Evolutionary conservation across 1,140 invertebrate genomes (phyloP), one percentile per base, ranked within the genome.

Genomic region (Drosophila parabipectinata): DNA sequence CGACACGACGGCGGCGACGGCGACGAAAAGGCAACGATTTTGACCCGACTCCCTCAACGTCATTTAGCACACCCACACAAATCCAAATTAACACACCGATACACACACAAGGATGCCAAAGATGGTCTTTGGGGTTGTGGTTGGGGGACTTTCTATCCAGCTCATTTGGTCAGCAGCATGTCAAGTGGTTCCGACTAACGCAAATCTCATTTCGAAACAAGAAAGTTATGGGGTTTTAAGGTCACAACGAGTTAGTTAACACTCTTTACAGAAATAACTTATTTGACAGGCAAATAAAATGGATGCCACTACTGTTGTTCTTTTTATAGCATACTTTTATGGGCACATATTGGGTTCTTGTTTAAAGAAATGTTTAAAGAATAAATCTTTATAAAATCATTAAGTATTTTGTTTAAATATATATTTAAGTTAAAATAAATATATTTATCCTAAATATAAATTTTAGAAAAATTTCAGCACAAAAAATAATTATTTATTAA

Each of bases 181-280:
- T 87, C 78, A 87, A 87, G 77, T 85, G 73, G 52, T 51, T 69
- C 58, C 69, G 59, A 64, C 69, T 60, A 77, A 72, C 63, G 79
- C 59, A 77, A 78, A 78, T 83, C 75, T 79, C 73, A 78, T 87
- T 87, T 85, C 53, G 79, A 80, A 85, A 85, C 76, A 62, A 73
- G 69, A 71, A 76, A 58, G 55, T 56, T 45, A 30, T 45, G 50
- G 14, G 26, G 9, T 18, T 4, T n/a, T 15, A 1, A 1, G 8
- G 1, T 1, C 0, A 1, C 0, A 12, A 10, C 3, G 44, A 63
- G 1, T 4, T 8, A 37, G 0, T 0, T 4, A 1, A 51, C 51
- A 51, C 69, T 10, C 71, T 69, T 39, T 3, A 0, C 30, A 4
- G 12, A n/a, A 37, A 37, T 37, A 10, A 10, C 9, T 32, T 1